These are phyloP conservation scores for Patiria pectinifera DNA, from an alignment of 53 echinoderm and acorn worm genomes.

Conservation along the genomic window DNA sequence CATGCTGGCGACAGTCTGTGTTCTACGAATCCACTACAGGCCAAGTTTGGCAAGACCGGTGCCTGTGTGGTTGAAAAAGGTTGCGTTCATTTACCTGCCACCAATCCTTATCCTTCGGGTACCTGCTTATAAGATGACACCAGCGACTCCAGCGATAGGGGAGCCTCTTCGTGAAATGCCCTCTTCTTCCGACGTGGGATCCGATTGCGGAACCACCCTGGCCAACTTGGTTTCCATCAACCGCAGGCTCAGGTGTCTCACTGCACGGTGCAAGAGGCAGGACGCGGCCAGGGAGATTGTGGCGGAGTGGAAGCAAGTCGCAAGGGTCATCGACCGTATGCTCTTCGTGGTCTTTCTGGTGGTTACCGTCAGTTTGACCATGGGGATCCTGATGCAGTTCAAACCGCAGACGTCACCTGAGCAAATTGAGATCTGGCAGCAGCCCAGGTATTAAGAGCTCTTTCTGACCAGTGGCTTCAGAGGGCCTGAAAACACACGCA, in stretches of 20 bases:
- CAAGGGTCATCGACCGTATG: slow-evolving; percentile 76
- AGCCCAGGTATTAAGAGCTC: not conserved
- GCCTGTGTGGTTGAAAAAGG: not conserved
- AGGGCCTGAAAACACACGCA: no score
- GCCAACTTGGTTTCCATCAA: not conserved
- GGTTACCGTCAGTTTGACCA: slow-evolving; percentile 59
- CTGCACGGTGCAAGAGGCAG: not conserved
- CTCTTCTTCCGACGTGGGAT: not conserved
- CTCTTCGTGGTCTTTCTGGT: slow-evolving; percentile 73
- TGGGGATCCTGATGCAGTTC: slow-evolving; percentile 66
- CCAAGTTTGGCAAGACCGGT: not conserved
- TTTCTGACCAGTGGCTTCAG: no score
- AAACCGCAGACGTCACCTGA: not conserved
- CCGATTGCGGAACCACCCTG: no score
- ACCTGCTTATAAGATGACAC: not conserved
- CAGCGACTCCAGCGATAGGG: not conserved
- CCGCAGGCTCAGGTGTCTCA: not conserved
- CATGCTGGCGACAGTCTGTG: not conserved
- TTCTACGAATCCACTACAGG: not conserved
- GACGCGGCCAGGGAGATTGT: slow-evolving; percentile 19
- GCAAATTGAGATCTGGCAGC: not conserved
- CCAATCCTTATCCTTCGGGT: not conserved
- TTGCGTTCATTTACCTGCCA: not conserved
- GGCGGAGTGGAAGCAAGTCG: slow-evolving; percentile 82
- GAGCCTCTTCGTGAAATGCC: not conserved